Percentiles rank a stretch among this genome's conserved stretches.
Evolutionary conservation across 2,113 vertebrate species (phyloP).

Genomic region (Thermophis baileyi): DNA sequence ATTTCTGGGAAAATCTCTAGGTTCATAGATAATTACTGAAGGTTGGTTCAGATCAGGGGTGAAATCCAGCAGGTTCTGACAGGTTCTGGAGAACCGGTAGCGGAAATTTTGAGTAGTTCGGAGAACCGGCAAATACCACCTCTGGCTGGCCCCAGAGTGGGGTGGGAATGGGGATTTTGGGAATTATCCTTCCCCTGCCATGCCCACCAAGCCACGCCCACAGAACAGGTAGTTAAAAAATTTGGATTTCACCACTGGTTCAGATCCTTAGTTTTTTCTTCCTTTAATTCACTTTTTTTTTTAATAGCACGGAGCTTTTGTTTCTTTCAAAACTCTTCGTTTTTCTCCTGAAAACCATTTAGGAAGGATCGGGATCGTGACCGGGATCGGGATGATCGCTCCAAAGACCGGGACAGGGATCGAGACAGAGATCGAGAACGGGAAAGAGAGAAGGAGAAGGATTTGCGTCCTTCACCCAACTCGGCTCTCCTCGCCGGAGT

Average conservation of each 20-base stretch:
- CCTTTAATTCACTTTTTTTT: neutral
- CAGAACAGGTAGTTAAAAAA: no score
- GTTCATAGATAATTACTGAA: neutral
- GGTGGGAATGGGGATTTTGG: no score
- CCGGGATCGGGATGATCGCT: conserved; percentile 82
- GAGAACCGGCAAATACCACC: no score
- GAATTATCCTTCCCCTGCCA: no score
- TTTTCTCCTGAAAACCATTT: conserved; percentile 47
- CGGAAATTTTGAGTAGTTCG: no score
- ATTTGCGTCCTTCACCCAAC: conserved; percentile 74
- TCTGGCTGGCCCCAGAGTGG: no score
- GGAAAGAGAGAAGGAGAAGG: conserved; percentile 86
- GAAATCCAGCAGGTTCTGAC: no score
- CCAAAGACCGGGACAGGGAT: conserved; percentile 81
- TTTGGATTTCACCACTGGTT: no score
- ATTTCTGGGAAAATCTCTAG: neutral
- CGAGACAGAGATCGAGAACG: conserved; percentile 86
- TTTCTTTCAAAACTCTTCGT: neutral
- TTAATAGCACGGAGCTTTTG: neutral
- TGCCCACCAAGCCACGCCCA: no score
- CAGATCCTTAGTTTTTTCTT: no score
- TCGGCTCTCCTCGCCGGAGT: conserved; percentile 60
- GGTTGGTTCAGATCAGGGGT: no score
- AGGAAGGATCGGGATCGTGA: conserved; percentile 92
- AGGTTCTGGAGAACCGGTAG: no score